Evolutionary conservation across 2,888 invertebrate genomes (phyloP).

Genomic region (Girardia tigrina): DNA sequence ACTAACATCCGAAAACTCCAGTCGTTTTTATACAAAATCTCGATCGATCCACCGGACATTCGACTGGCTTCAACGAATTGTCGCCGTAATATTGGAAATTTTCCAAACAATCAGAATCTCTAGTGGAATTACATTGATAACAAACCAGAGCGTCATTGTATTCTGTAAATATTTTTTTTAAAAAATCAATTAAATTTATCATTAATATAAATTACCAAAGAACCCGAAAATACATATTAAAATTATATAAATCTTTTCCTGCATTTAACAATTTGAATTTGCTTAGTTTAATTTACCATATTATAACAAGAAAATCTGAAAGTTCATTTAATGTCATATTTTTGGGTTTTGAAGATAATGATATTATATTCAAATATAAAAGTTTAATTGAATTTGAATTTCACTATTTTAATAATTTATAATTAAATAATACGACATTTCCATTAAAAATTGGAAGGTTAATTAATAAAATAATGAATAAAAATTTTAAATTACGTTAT

Average conservation of each 20-base stretch:
- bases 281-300: too few relatives aligned
- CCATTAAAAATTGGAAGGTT: too few relatives aligned
- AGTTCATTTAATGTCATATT: too few relatives aligned
- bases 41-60: neutral
- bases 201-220: neutral
- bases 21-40: neutral
- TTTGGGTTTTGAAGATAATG: too few relatives aligned
- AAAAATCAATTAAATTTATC: neutral
- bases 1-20: neutral
- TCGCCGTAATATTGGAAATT: neutral
- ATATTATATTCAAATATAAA: too few relatives aligned
- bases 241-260: neutral
- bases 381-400: too few relatives aligned
- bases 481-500: too few relatives aligned
- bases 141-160: neutral
- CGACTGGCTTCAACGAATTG: neutral
- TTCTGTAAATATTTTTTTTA: neutral
- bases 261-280: too few relatives aligned
- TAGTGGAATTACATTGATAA: neutral
- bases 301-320: too few relatives aligned
- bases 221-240: neutral
- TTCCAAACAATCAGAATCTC: slow-evolving; percentile 13
- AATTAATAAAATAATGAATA: too few relatives aligned
- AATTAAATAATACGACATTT: too few relatives aligned
- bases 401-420: too few relatives aligned